Percentiles rank a stretch among this genome's conserved stretches.
Conservation (phyloP, 2,797 vertebrate genomes). For the Malacoraja senta region DNA sequence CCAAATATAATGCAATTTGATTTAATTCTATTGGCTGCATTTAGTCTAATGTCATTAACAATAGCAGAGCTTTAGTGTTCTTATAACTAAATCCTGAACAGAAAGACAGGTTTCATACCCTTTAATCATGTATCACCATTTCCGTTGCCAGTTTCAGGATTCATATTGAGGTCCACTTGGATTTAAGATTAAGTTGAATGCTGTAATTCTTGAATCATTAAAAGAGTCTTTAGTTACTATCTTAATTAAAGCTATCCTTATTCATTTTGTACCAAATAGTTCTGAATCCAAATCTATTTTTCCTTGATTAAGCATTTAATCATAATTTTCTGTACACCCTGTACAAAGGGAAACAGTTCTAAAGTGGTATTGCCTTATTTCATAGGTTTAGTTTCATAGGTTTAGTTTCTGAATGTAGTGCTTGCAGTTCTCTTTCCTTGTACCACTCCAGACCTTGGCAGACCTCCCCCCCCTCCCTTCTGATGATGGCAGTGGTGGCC, state of each 20-base stretch:
- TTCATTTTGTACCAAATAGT: not conserved
- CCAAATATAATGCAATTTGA: not conserved
- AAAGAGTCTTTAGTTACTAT: not conserved
- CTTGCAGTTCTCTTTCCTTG: not conserved
- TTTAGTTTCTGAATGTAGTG: too few species aligned
- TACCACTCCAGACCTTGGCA: not conserved
- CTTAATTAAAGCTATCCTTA: slow-evolving; percentile 6
- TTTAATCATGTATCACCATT: not conserved
- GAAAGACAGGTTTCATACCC: not conserved
- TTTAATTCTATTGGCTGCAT: slow-evolving; percentile 18
- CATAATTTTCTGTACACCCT: not conserved
- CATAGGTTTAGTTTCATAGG: not conserved
- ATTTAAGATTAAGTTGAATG: not conserved
- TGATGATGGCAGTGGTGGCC: too few species aligned
- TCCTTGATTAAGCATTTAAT: not conserved
- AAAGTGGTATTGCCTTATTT: not conserved
- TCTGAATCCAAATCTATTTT: not conserved
- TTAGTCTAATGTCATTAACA: not conserved
- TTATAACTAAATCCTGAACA: not conserved
- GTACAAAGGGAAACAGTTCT: not conserved
- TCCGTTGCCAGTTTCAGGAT: not conserved
- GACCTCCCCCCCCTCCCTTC: not conserved
- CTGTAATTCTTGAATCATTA: slow-evolving; percentile 4
- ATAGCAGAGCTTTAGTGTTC: not conserved
- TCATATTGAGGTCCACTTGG: not conserved